These are phyloP conservation scores for Archips crataeganus DNA, from an alignment of 2,888 invertebrate genomes.

Conservation along the genomic window DNA sequence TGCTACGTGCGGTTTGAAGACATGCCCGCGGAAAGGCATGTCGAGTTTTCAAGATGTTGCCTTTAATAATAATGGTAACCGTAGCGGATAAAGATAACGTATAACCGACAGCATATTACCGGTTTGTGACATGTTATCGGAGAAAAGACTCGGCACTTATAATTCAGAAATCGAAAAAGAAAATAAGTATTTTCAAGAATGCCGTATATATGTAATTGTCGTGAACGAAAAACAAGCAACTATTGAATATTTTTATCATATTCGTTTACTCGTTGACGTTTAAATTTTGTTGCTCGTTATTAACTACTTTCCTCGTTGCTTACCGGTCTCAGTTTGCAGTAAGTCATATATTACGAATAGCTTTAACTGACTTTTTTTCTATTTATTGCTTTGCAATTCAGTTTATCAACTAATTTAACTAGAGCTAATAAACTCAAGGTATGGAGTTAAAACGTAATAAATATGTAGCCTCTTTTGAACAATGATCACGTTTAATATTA, in stretches of 20 bases:
- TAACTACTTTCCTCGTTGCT: not conserved
- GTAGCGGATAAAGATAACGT: conserved; percentile 66
- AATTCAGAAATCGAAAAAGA: conserved; percentile 45
- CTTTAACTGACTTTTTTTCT: not conserved
- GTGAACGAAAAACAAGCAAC: not conserved
- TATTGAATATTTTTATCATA: conserved; percentile 2
- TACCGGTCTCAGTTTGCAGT: not conserved
- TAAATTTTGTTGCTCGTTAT: conserved; percentile 11
- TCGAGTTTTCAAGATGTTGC: conserved; percentile 68
- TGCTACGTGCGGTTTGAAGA: conserved; percentile 73
- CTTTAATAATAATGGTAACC: conserved; percentile 71
- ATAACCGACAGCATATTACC: conserved; percentile 71
- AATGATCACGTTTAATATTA: not conserved
- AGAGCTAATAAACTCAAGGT: no score
- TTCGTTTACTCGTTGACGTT: conserved; percentile 15
- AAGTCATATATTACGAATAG: not conserved
- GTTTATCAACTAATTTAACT: not conserved
- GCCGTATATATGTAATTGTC: conserved; percentile 25
- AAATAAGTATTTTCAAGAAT: conserved; percentile 54
- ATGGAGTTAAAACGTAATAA: no score
- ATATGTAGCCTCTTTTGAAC: not conserved
- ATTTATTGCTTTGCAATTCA: not conserved
- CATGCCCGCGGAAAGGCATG: conserved; percentile 66
- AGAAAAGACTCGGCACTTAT: conserved; percentile 27
- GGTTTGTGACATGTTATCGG: conserved; percentile 55